Percentiles rank a stretch among this genome's conserved stretches.
These are phyloP conservation scores for Spodoptera picta DNA, from an alignment of 2,888 invertebrate genomes.

Conservation along the genomic window DNA sequence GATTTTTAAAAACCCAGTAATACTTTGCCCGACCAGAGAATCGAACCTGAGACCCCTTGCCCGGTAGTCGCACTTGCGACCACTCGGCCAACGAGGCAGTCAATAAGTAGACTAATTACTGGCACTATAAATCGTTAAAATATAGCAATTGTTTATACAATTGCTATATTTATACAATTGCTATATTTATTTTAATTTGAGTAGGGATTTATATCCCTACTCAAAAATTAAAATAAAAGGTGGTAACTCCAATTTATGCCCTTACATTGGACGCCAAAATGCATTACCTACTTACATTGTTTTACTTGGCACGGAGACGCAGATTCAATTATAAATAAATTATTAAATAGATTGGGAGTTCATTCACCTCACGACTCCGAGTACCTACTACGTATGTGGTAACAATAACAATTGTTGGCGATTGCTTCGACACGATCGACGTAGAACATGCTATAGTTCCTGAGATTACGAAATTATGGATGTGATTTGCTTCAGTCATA, in stretches of 20 bases:
- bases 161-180: too few species aligned
- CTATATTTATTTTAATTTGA: too few species aligned
- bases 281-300: slow-evolving; percentile 27
- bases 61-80: too few species aligned
- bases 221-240: too few species aligned
- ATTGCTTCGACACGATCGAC: slow-evolving; percentile 71
- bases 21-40: too few species aligned
- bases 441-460: background rate
- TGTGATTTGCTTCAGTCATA: slow-evolving; percentile 10
- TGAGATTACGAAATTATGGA: slow-evolving; percentile 32
- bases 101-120: too few species aligned
- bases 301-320: slow-evolving; percentile 47
- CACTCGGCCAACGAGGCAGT: too few species aligned
- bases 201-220: too few species aligned
- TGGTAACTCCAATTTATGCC: slow-evolving; percentile 22
- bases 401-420: slow-evolving; percentile 70
- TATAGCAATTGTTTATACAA: too few species aligned
- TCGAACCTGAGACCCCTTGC: too few species aligned
- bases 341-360: slow-evolving; percentile 47
- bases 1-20: too few species aligned
- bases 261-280: slow-evolving; percentile 16
- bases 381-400: slow-evolving; percentile 32
- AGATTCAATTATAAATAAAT: slow-evolving; percentile 46
- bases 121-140: too few species aligned
- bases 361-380: slow-evolving; percentile 47